These are phyloP conservation scores for Limnephilus rhombicus DNA, from an alignment of 2,888 invertebrate species.

Conservation along the genomic window DNA sequence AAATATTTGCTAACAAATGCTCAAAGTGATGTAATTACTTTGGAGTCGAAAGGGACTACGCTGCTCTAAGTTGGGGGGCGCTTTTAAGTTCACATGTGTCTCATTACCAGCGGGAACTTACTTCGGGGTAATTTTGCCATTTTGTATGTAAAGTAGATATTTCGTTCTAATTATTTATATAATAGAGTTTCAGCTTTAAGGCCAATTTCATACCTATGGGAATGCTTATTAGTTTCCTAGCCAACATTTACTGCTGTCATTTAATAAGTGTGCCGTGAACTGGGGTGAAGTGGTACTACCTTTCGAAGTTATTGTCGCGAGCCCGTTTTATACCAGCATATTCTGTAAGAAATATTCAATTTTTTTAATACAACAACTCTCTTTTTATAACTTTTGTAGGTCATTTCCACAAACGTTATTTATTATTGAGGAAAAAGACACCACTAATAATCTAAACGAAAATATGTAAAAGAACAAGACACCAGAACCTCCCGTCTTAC, in stretches of 20 bases:
- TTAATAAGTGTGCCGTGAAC: not conserved
- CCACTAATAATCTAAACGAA: too few relatives aligned
- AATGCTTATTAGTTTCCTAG: not conserved
- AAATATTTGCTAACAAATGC: not conserved
- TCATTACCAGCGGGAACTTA: not conserved
- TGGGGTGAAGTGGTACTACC: too few relatives aligned
- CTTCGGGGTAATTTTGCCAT: not conserved
- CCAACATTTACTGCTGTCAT: not conserved
- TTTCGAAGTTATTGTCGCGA: too few relatives aligned
- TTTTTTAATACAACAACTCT: too few relatives aligned
- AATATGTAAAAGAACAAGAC: too few relatives aligned
- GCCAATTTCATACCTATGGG: not conserved
- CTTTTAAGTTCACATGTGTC: not conserved
- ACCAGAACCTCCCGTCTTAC: too few relatives aligned
- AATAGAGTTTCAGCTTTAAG: not conserved
- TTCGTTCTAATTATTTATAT: not conserved
- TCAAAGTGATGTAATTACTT: slow-evolving; percentile 1
- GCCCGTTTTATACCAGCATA: too few relatives aligned
- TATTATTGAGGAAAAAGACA: too few relatives aligned
- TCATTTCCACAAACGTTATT: too few relatives aligned
- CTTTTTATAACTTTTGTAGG: too few relatives aligned
- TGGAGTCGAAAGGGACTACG: not conserved
- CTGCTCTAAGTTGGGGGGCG: not conserved
- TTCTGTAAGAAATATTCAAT: too few relatives aligned
- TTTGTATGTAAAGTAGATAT: not conserved